Base-by-base conservation (phyloP, 2,797 vertebrate species). In the Artibeus jamaicensis region DNA sequence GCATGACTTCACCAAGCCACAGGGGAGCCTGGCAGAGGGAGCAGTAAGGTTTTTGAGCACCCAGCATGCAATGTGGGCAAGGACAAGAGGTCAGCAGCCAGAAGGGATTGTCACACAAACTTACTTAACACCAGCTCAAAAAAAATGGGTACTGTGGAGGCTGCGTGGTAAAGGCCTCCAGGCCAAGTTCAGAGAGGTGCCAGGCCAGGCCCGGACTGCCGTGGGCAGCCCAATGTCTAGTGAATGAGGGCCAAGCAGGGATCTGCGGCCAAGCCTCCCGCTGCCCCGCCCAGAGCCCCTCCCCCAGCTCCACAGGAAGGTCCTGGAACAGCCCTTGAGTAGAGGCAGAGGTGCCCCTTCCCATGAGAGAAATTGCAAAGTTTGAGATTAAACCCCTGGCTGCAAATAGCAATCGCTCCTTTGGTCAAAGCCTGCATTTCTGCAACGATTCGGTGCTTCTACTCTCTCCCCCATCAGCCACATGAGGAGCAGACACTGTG, bases 341-440 rank as follows among this genome's bases (percentile, higher is more conserved):
- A 67, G 82, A 39, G 12, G 32, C 53, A 34, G 68, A n/a, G 89
- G 19, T 2, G 2, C 16, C 21, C 39, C 29, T 10, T 89, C 55
- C 42, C 83, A 24, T 2, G 57, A 62, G 85, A 93, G 96, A 50
- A 65, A 95, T 65, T 24, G 32, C 82, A 77, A 96, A 92, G 68
- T 32, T 9, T n/a, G 77, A 59, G 14, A 86, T 26, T 16, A 12
- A 92, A 44, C 85, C 18, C 59, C 2, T 48, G 32, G 44, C 93
- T 59, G 48, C 78, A 87, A 70, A 86, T 19, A 70, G 73, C 53
- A 88, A 18, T 55, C 2, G 57, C 88, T 89, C 86, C 84, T 89
- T 65, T 83, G 82, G 93, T 91, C 89, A 74, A 22, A 37, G 15
- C 89, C 83, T 84, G 92, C 59, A 46, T 24, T 65, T 89, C 90